Base-by-base conservation (phyloP, 2,113 vertebrate species). In the Tyrannus savana region DNA sequence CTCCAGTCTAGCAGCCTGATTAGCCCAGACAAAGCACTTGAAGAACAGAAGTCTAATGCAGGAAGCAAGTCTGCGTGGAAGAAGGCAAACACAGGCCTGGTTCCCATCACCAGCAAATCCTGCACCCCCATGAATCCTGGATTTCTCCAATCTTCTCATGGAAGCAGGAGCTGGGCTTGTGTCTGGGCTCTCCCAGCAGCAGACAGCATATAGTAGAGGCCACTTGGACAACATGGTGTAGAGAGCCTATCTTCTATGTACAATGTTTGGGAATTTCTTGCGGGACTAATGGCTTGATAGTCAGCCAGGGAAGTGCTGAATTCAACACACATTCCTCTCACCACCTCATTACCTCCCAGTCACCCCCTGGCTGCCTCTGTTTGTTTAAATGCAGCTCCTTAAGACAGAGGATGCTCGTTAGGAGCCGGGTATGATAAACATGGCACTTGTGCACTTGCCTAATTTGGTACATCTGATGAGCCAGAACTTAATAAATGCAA, bases 401-500 rank as follows among this genome's bases (percentile, higher is more conserved):
- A 86, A 95, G 93, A 66, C 52, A 22, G 52, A 80, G 44, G 73
- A 86, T 82, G 90, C 90, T 96, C 46, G 3, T 95, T 96, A 93
- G 76, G 68, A 90, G 49, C 60, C 9, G 17, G 35, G 10, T 42
- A 14, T 63, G 62, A 95, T 84, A 94, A 94, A 93, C 85, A 85
- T 19, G 25, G 85, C 79, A 44, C 83, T 93, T 66, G 35, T 67
- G 64, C 69, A 19, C 68, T 93, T 81, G 60, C 76, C 79, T 91
- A 88, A 87, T 96, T 94, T 95, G 79, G 71, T 80, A 41, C 44
- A 31, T 88, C 75, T 94, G 93, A 97, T 96, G 95, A 89, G 90
- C 93, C 86, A 90, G 92, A 94, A 86, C 69, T 92, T 93, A 89
- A 94, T 71, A 92, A 93, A 96, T 35, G 66, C 92, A 92, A 94